Conservation (phyloP, 2,888 invertebrate genomes). For the Agapostemon virescens region DNA sequence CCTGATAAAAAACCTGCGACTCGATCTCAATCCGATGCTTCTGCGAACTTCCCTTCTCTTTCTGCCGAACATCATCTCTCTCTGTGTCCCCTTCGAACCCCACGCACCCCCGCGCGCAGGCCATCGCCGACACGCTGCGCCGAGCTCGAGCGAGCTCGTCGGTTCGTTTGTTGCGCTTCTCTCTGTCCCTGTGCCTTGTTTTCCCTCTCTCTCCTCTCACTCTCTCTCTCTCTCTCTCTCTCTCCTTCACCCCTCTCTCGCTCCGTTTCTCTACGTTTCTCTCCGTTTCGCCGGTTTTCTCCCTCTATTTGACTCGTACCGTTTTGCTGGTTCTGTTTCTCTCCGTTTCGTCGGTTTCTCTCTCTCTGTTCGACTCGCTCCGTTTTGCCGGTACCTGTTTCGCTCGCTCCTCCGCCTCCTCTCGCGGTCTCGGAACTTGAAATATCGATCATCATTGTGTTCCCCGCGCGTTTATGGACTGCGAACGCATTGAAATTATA, state of each 20-base stretch:
- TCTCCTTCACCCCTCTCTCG: too few relatives aligned
- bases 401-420: neutral
- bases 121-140: constrained; percentile 5
- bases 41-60: constrained; percentile 48
- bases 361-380: neutral
- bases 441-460: constrained; percentile 56
- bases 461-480: constrained; percentile 46
- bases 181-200: constrained; percentile 29
- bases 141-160: neutral
- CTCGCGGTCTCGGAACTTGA: constrained; percentile 27
- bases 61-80: neutral
- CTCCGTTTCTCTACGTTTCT: too few relatives aligned
- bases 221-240: constrained; percentile 36
- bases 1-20: constrained; percentile 75
- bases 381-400: neutral
- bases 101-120: neutral
- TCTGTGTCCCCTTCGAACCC: constrained; percentile 19
- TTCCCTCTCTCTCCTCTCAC: neutral
- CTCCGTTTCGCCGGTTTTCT: too few relatives aligned
- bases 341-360: too few relatives aligned
- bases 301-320: too few relatives aligned
- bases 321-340: neutral
- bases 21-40: constrained; percentile 78
- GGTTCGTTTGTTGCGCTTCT: constrained; percentile 18
- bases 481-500: constrained; percentile 47